Evolutionary conservation across 2,797 vertebrate species (phyloP).

Genomic region (Anniella stebbinsi): DNA sequence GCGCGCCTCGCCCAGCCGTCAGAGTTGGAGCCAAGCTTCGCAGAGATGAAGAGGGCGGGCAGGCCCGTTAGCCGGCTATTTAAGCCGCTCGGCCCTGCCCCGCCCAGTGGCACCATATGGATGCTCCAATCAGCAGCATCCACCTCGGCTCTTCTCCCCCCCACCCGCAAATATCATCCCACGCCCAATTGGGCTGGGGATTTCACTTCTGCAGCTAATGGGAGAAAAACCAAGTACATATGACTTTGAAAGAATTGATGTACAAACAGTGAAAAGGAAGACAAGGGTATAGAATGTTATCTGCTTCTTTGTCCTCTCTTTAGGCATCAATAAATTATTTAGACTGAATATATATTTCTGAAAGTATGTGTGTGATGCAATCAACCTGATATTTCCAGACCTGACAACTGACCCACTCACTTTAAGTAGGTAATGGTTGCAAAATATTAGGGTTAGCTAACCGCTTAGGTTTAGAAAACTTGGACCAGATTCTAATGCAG

Average conservation of each 20-base stretch:
- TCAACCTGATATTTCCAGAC: not conserved
- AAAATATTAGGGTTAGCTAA: not conserved
- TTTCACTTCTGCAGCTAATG: constrained; percentile 11
- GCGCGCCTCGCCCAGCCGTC: no score
- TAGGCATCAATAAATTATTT: not conserved
- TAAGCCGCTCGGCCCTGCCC: no score
- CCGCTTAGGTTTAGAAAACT: not conserved
- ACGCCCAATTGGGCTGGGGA: no score
- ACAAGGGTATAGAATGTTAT: not conserved
- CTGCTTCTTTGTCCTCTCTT: not conserved
- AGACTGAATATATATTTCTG: not conserved
- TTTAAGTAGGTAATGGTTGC: not conserved
- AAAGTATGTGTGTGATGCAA: not conserved
- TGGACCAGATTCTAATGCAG: not conserved
- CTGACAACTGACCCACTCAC: not conserved
- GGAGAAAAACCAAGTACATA: not conserved
- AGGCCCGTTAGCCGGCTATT: no score
- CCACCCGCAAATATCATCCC: no score
- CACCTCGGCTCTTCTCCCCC: no score
- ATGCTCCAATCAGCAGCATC: no score
- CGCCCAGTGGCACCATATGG: no score
- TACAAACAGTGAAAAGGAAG: not conserved
- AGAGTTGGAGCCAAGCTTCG: no score
- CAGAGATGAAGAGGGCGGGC: no score
- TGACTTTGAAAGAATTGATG: not conserved